Percentiles rank a stretch among this genome's conserved stretches.
Conservation (phyloP, 2,888 invertebrate genomes). For the Matsumyia berberina region DNA sequence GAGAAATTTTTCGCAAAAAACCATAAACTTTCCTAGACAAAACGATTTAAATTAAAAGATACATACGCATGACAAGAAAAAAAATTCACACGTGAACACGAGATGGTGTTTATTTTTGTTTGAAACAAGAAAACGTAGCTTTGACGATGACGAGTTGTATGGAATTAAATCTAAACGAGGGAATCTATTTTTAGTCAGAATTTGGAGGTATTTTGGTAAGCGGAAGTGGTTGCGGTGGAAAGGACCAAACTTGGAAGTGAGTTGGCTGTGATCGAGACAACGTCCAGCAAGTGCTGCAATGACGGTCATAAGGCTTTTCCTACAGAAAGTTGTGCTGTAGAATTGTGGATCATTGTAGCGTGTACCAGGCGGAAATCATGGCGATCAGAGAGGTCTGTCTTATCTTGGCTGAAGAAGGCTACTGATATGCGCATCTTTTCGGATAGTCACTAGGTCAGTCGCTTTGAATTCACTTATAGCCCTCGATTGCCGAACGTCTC, state of each 20-base stretch:
- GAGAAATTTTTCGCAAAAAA: constrained; percentile 2
- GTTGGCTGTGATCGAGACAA: neutral
- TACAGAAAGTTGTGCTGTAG: too few species aligned
- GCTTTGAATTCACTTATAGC: too few species aligned
- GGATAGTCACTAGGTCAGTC: too few species aligned
- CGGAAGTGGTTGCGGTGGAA: neutral
- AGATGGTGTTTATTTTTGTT: constrained; percentile 9
- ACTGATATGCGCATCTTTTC: too few species aligned
- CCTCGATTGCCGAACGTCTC: too few species aligned
- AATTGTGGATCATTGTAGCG: too few species aligned
- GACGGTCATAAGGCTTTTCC: too few species aligned
- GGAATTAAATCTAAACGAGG: neutral
- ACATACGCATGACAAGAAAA: too few species aligned
- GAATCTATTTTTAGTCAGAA: neutral
- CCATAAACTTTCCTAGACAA: constrained; percentile 6
- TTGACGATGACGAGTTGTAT: neutral
- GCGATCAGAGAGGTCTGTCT: too few species aligned
- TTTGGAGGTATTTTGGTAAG: neutral
- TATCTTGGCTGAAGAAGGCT: too few species aligned
- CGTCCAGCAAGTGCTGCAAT: too few species aligned
- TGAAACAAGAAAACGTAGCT: neutral
- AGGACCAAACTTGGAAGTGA: neutral
- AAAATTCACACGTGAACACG: constrained; percentile 7
- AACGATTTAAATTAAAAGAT: neutral
- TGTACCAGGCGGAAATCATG: too few species aligned